Base-by-base conservation (phyloP, 2,797 vertebrate genomes). In the Oreochromis mossambicus region DNA sequence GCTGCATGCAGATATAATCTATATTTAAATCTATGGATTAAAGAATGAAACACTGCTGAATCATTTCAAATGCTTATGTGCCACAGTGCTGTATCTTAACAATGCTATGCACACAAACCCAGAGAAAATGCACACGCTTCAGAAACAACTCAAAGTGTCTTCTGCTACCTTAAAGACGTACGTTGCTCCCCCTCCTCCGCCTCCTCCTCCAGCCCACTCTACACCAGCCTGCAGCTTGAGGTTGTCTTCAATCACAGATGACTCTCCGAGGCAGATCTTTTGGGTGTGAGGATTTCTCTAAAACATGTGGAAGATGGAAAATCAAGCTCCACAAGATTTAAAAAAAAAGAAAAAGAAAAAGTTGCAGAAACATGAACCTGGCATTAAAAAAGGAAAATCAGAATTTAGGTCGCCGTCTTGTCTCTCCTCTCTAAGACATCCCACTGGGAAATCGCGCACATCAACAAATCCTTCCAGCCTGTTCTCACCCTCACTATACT, bases 151-250 rank as follows among this genome's bases (percentile, higher is more conserved):
- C 50, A 55, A 77, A 70, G 13, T 29, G 6, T 78, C 19, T 68
- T 41, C 15, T 11, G 34, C 92, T 95, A 97, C 97, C 95, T 96
- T 97, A 83, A 97, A 99, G 88, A 98, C 92, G 46, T 95, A 97
- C 2, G 98, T 98, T 88, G 97, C 97, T 77, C 97, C 98, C 14
- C 98, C 97, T 26, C 98, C 98, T 3, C 97, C 98, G 0, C 98
- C 98, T 86, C 98, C 98, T 75, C 98, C 98, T 24, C 97, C 97
- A 4, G 97, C 97, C 97, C 97, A 97, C 82, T 96, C 95, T 2
- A 61, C 83, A 8, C 92, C 80, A 21, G 90, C 83, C 19, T 95
- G 94, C 19, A 90, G 92, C 52, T 93, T 79, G 80, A 94, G 91
- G 43, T 96, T 94, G 86, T 97, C 96, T 93, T 98, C 97, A 19